Conservation (phyloP, 2,888 invertebrate genomes). For the Atethmia centrago region DNA sequence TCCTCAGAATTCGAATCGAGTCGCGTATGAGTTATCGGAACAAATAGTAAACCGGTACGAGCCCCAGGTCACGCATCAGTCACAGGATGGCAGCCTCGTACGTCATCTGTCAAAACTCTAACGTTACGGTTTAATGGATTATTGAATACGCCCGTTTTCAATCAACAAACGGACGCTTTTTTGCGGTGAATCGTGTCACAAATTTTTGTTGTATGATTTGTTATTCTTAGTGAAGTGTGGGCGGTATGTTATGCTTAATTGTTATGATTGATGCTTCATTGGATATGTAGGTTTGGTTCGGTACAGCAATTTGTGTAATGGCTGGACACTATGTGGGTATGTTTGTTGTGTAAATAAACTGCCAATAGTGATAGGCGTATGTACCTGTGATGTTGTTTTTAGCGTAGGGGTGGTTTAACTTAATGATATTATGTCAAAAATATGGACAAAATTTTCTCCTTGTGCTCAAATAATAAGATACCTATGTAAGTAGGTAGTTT, state of each 20-base stretch:
- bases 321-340: constrained; percentile 33
- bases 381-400: constrained; percentile 30
- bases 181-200: constrained; percentile 73
- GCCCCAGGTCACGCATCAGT: constrained; percentile 74
- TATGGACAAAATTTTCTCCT: not conserved
- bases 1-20: constrained; percentile 32
- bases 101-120: constrained; percentile 83
- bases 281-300: constrained; percentile 39
- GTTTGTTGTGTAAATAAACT: constrained; percentile 27
- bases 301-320: constrained; percentile 51
- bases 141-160: constrained; percentile 83
- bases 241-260: constrained; percentile 70
- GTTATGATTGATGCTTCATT: constrained; percentile 72
- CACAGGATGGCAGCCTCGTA: constrained; percentile 72
- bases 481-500: not conserved
- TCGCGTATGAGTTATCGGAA: constrained; percentile 35
- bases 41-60: constrained; percentile 57
- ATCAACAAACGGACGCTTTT: constrained; percentile 78
- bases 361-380: constrained; percentile 24
- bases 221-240: constrained; percentile 65
- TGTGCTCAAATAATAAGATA: not conserved
- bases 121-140: constrained; percentile 82
- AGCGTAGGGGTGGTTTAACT: not conserved
- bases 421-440: not conserved
- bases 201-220: constrained; percentile 70